Conservation (phyloP, 2,797 vertebrate genomes). For the Gadopsis marmoratus region DNA sequence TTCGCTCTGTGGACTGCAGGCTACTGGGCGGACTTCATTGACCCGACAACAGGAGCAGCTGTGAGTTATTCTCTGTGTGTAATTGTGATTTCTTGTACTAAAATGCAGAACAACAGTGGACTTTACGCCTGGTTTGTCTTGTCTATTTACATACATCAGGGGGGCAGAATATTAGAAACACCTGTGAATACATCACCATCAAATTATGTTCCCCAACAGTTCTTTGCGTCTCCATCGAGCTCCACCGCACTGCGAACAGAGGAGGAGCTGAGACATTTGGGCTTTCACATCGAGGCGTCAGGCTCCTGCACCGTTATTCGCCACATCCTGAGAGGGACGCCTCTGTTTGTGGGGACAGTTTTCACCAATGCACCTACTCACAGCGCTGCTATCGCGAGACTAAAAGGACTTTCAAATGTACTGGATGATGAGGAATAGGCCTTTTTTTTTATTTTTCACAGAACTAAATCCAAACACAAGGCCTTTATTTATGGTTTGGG, state of each 20-base stretch:
- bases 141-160: too few relatives aligned
- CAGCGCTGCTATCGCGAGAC: constrained; percentile 89
- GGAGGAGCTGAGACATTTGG: constrained; percentile 87
- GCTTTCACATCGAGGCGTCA: constrained; percentile 92
- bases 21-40: constrained; percentile 99
- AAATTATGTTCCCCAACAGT: constrained; percentile 69
- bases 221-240: constrained; percentile 90
- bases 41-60: constrained; percentile 92
- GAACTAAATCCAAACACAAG: constrained; percentile 18
- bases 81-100: not conserved
- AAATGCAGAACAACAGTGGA: too few relatives aligned
- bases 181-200: not conserved
- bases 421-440: constrained; percentile 72
- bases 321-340: constrained; percentile 89
- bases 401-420: constrained; percentile 84
- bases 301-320: constrained; percentile 95
- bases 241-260: constrained; percentile 85
- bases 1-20: constrained; percentile 93
- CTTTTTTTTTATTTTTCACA: constrained; percentile 8
- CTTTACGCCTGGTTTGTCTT: too few relatives aligned
- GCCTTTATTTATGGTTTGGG: constrained; percentile 54
- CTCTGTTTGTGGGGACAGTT: constrained; percentile 91
- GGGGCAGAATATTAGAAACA: too few relatives aligned
- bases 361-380: constrained; percentile 93
- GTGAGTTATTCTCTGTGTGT: constrained; percentile 82